phyloP scores from a whole-genome alignment of 2,113 vertebrate species.

The Tangachromis dhanisi region DNA sequence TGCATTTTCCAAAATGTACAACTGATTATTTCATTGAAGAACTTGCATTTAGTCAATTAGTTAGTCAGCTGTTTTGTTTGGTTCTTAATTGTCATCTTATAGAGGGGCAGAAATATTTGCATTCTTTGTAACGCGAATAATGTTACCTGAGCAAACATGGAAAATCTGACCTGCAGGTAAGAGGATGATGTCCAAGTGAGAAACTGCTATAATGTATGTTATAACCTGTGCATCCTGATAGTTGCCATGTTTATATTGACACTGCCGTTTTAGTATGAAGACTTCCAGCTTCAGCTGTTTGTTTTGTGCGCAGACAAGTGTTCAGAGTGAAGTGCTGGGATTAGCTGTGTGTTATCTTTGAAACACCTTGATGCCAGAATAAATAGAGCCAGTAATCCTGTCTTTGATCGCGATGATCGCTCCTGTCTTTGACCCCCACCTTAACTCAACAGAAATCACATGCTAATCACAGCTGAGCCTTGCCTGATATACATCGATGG shows the following conservation, averaged over 20 bases:
- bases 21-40: neutral
- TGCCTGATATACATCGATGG: neutral
- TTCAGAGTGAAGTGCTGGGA: neutral
- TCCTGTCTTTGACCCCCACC: neutral
- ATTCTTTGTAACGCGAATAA: neutral
- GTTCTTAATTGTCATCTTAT: rapidly evolving
- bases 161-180: neutral
- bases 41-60: neutral
- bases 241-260: neutral
- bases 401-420: neutral
- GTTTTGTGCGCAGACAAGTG: neutral
- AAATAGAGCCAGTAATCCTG: slow-evolving; percentile 17
- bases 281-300: neutral
- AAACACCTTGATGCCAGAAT: neutral
- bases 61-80: rapidly evolving
- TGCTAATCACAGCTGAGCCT: neutral
- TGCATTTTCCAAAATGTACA: neutral
- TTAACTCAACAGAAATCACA: neutral
- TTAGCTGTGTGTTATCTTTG: neutral
- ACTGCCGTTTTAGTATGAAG: neutral
- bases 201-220: neutral
- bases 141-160: neutral
- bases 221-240: neutral
- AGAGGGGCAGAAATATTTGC: rapidly evolving
- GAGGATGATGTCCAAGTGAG: neutral